These are phyloP conservation scores for Mohoua ochrocephala DNA, from an alignment of 2,113 vertebrate species.

Conservation along the genomic window DNA sequence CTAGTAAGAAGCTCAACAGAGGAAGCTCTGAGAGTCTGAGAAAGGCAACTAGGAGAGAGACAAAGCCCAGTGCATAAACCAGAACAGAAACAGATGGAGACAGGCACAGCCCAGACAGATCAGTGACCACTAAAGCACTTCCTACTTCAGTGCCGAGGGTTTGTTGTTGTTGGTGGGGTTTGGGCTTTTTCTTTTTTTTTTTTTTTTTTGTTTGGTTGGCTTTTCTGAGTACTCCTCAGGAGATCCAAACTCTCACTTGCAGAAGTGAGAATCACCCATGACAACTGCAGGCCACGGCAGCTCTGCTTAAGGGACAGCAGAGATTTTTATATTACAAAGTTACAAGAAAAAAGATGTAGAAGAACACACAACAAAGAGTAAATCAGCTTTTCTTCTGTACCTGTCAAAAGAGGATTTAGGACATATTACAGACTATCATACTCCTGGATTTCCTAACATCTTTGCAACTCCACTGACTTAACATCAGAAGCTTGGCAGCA, in stretches of 20 bases:
- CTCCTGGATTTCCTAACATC: not conserved
- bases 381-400: not conserved
- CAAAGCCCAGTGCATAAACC: not conserved
- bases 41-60: not conserved
- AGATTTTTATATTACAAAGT: not conserved
- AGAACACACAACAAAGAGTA: not conserved
- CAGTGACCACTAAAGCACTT: not conserved
- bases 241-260: not conserved
- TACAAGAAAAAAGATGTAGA: not conserved
- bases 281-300: not conserved
- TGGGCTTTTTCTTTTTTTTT: not conserved
- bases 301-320: not conserved
- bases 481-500: not conserved
- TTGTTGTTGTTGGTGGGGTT: not conserved
- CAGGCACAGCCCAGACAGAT: not conserved
- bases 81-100: conserved; percentile 5
- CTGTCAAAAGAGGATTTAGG: not conserved
- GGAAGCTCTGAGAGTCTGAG: conserved; percentile 1
- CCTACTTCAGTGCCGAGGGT: not conserved
- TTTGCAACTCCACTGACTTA: not conserved
- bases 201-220: not conserved
- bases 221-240: not conserved
- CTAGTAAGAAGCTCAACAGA: conserved; percentile 19
- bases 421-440: not conserved
- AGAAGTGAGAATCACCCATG: not conserved